Percentiles rank a stretch among this genome's conserved stretches.
These are phyloP conservation scores for Acanthococcus lagerstroemiae DNA, from an alignment of 2,888 invertebrate species.

Conservation along the genomic window DNA sequence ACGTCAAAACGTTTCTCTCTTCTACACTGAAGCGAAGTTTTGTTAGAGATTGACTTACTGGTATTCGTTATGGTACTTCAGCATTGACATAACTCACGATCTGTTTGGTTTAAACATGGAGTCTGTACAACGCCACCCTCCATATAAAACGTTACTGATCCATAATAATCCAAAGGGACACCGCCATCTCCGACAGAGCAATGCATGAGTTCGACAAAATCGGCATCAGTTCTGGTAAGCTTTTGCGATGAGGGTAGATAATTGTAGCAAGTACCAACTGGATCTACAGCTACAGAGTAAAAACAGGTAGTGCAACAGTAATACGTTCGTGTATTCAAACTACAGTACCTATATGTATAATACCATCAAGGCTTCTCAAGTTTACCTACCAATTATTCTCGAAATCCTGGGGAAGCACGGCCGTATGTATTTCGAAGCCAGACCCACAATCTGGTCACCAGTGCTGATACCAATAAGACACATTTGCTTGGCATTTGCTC, in stretches of 20 bases:
- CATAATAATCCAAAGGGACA: not conserved
- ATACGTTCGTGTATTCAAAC: too few relatives aligned
- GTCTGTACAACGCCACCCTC: slow-evolving; percentile 3
- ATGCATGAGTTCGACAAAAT: slow-evolving; percentile 5
- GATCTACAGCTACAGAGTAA: not conserved
- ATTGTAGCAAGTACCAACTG: not conserved
- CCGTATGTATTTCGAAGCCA: too few relatives aligned
- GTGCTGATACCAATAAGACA: too few relatives aligned
- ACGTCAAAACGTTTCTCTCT: slow-evolving; percentile 15
- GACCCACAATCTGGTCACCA: too few relatives aligned
- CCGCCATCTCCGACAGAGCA: not conserved
- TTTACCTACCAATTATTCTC: too few relatives aligned
- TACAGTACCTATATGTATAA: too few relatives aligned
- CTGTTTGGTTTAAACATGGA: not conserved
- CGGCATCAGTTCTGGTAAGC: not conserved
- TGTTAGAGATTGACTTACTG: not conserved
- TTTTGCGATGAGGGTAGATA: not conserved
- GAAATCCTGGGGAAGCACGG: too few relatives aligned
- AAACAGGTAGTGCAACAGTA: too few relatives aligned
- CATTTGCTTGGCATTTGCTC: too few relatives aligned
- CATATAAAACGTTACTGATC: slow-evolving; percentile 6
- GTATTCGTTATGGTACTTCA: too few relatives aligned
- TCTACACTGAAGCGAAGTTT: slow-evolving; percentile 10
- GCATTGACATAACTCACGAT: too few relatives aligned
- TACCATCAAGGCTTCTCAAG: too few relatives aligned